Percentiles rank a stretch among this genome's conserved stretches.
phyloP scores from a whole-genome alignment of 2,888 invertebrate species.

The Drepana falcataria region DNA sequence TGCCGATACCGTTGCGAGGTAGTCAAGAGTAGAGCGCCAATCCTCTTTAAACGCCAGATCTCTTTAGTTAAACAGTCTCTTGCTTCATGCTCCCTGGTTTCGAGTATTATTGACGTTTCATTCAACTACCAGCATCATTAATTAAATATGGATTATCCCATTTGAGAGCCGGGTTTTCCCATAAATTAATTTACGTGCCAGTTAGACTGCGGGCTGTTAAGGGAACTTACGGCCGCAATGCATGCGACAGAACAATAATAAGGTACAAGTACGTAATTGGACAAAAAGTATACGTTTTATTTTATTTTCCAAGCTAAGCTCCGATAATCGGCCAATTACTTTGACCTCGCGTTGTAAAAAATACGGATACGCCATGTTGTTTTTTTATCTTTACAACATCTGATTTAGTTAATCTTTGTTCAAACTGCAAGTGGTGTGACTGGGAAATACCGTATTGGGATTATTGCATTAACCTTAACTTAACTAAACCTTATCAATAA shows the following conservation, averaged over 20 bases:
- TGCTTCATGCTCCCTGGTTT: too few species aligned
- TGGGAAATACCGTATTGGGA: not conserved
- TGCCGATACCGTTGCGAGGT: too few species aligned
- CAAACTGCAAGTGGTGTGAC: not conserved
- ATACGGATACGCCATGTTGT: not conserved
- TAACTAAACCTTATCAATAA: too few species aligned
- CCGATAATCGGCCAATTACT: slow-evolving; percentile 3
- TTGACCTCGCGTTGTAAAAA: slow-evolving; percentile 3
- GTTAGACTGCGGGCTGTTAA: slow-evolving; percentile 6
- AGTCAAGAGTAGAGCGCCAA: too few species aligned
- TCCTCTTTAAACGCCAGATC: too few species aligned
- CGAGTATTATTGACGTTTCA: too few species aligned
- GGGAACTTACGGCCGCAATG: slow-evolving; percentile 33
- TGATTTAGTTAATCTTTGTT: not conserved
- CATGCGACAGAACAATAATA: slow-evolving; percentile 46
- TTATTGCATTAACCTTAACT: too few species aligned
- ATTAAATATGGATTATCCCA: not conserved
- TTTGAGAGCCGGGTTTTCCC: slow-evolving; percentile 5
- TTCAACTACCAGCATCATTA: not conserved
- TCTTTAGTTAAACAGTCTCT: too few species aligned
- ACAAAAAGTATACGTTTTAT: slow-evolving; percentile 26
- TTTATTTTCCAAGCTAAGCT: slow-evolving; percentile 2
- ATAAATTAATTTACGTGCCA: slow-evolving; percentile 23
- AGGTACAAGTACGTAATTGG: slow-evolving; percentile 33
- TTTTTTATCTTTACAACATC: not conserved